Percentiles rank a stretch among this genome's conserved stretches.
Evolutionary conservation across 1,140 invertebrate genomes (phyloP).

Genomic region (Dendroctonus valens): DNA sequence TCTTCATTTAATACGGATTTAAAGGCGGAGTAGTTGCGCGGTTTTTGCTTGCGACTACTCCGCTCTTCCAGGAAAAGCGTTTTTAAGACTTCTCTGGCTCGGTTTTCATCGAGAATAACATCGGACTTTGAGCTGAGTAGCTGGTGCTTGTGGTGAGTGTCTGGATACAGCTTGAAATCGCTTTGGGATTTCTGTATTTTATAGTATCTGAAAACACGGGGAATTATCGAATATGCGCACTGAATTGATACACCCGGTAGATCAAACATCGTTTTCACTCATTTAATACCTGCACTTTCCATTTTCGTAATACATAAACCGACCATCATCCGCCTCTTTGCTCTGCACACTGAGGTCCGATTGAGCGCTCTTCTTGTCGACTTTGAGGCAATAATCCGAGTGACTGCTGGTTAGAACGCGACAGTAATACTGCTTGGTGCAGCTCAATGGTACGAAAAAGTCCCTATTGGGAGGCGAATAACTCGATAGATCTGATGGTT

Average conservation of each 20-base stretch:
- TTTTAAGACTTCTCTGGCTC: constrained; percentile 9
- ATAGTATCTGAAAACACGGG: background rate
- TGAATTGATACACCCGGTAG: no score
- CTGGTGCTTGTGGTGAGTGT: background rate
- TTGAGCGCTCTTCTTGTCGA: constrained; percentile 15
- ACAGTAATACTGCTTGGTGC: constrained; percentile 15
- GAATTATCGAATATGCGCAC: no score
- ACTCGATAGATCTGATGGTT: constrained; percentile 5
- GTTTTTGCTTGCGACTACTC: background rate
- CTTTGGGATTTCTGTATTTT: background rate
- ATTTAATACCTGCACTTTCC: constrained; percentile 12
- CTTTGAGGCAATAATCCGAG: constrained; percentile 25
- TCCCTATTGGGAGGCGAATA: background rate
- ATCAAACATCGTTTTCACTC: background rate
- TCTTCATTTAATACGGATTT: constrained; percentile 7
- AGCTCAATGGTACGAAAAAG: constrained; percentile 18
- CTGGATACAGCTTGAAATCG: constrained; percentile 4
- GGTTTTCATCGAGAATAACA: background rate
- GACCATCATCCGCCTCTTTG: background rate
- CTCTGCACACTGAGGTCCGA: constrained; percentile 11
- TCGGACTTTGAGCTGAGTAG: constrained; percentile 17
- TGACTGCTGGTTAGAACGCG: constrained; percentile 25
- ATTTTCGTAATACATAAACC: constrained; percentile 1
- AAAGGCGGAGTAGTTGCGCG: background rate
- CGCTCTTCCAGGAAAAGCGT: constrained; percentile 5